Percentiles rank a stretch among this genome's conserved stretches.
Evolutionary conservation across 2,888 invertebrate genomes (phyloP).

Genomic region (Dolichopus griseipennis): DNA sequence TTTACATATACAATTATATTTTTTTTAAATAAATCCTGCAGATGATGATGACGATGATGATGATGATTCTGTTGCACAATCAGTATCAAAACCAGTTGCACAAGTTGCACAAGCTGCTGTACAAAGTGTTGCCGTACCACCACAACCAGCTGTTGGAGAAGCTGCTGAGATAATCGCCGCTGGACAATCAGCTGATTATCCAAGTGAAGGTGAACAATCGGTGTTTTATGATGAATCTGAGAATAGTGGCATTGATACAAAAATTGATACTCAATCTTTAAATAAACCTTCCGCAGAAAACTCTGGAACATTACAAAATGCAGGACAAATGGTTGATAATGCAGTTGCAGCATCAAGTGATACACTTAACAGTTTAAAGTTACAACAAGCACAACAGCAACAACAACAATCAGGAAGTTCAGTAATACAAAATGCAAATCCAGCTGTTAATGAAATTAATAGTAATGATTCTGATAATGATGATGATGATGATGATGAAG

Average conservation of each 20-base stretch:
- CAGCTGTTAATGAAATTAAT: constrained; percentile 21
- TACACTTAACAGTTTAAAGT: constrained; percentile 8
- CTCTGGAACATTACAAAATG: constrained; percentile 17
- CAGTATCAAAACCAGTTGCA: constrained; percentile 25
- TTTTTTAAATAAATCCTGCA: constrained; percentile 46
- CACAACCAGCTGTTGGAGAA: constrained; percentile 28
- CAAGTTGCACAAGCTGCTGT: constrained; percentile 23
- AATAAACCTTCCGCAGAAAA: constrained; percentile 23
- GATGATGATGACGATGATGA: constrained; percentile 54
- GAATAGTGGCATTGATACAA: constrained; percentile 31
- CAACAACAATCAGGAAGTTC: constrained; percentile 17
- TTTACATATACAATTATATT: neutral
- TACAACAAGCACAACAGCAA: constrained; percentile 28
- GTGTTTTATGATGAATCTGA: constrained; percentile 42
- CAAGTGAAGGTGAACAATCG: constrained; percentile 43
- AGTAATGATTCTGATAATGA: constrained; percentile 26
- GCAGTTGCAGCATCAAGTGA: constrained; percentile 13
- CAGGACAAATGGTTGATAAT: constrained; percentile 13
- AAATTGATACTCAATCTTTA: constrained; percentile 26
- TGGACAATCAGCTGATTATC: constrained; percentile 26
- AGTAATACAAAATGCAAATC: constrained; percentile 22
- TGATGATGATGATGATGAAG: constrained; percentile 45
- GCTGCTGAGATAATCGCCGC: constrained; percentile 28
- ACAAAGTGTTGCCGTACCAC: constrained; percentile 28
- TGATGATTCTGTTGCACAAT: constrained; percentile 40